Evolutionary conservation across 2,888 invertebrate species (phyloP).

Genomic region (Flabesymbios commensalis): DNA sequence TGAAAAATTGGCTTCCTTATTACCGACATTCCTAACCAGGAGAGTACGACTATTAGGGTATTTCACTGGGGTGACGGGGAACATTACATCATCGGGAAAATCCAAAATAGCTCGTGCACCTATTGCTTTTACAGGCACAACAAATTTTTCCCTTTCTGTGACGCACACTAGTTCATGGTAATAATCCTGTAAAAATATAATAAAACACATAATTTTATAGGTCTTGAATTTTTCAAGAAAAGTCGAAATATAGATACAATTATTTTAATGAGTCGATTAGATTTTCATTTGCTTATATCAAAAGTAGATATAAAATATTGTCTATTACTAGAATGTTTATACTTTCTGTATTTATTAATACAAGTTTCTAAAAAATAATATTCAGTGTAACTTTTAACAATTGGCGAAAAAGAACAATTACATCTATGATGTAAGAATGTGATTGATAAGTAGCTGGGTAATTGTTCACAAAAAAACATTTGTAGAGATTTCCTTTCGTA

Average conservation of each 20-base stretch:
- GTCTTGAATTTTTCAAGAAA: not conserved
- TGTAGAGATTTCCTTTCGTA: too few species aligned
- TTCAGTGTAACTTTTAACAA: too few species aligned
- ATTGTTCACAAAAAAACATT: too few species aligned
- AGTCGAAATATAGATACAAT: not conserved
- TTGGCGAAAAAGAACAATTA: too few species aligned
- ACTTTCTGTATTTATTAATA: too few species aligned
- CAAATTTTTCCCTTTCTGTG: conserved; percentile 62
- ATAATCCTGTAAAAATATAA: conserved; percentile 54
- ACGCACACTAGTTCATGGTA: conserved; percentile 60
- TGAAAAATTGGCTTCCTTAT: conserved; percentile 64
- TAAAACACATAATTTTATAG: too few species aligned
- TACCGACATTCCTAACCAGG: conserved; percentile 67
- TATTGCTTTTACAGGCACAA: conserved; percentile 64
- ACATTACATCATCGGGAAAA: conserved; percentile 67
- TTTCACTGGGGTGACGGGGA: conserved; percentile 67
- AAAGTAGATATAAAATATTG: not conserved
- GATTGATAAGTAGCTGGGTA: too few species aligned
- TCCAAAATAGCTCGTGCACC: conserved; percentile 68
- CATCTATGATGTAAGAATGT: too few species aligned
- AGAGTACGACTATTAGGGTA: conserved; percentile 64
- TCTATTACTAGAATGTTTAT: too few species aligned
- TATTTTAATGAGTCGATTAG: not conserved
- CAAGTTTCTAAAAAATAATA: not conserved
- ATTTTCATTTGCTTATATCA: not conserved